phyloP scores from a whole-genome alignment of 2,888 invertebrate species.

The Heliconius aoede region DNA sequence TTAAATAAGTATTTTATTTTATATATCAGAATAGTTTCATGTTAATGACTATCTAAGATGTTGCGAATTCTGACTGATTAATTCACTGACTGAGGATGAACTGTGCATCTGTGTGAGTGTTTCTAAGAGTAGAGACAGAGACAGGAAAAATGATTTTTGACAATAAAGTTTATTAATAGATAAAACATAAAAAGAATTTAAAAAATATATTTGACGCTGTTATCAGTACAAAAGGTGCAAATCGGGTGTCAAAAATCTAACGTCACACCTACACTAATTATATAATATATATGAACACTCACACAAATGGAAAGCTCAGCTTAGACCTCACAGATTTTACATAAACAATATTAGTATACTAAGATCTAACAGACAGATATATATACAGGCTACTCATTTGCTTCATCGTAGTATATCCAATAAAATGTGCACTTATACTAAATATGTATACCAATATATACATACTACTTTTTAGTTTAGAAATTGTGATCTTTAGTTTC shows the following conservation, averaged over 20 bases:
- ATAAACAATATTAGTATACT: neutral
- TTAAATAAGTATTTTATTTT: neutral
- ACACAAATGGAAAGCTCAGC: too few relatives aligned
- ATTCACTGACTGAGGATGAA: neutral
- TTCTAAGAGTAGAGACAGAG: too few relatives aligned
- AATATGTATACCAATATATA: neutral
- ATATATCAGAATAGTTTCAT: neutral
- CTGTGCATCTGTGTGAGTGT: too few relatives aligned
- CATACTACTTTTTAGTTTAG: conserved; percentile 21
- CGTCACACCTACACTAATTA: too few relatives aligned
- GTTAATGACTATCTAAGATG: neutral
- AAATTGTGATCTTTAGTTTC: conserved; percentile 18
- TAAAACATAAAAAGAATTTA: too few relatives aligned
- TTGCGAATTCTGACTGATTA: neutral
- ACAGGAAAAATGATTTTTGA: too few relatives aligned
- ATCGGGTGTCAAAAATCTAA: too few relatives aligned
- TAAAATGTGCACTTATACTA: neutral
- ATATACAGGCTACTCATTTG: conserved; percentile 28
- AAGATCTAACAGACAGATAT: neutral
- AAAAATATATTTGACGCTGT: too few relatives aligned
- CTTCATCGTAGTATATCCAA: neutral
- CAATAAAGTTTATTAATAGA: too few relatives aligned
- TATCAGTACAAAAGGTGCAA: too few relatives aligned
- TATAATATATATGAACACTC: too few relatives aligned
- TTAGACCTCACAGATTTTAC: neutral